phyloP scores from a whole-genome alignment of 2,797 vertebrate species.

The Hydrocynus forskahlii region DNA sequence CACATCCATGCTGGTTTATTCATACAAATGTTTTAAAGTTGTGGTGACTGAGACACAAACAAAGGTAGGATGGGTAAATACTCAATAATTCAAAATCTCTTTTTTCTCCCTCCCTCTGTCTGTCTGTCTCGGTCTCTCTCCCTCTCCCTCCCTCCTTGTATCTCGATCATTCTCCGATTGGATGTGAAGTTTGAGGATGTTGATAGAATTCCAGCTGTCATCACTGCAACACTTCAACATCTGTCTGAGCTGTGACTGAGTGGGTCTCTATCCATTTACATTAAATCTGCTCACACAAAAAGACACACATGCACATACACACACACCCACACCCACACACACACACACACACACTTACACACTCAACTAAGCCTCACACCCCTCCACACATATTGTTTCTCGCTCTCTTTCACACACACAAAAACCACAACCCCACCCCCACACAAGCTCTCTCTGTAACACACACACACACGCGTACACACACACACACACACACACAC shows the following conservation, averaged over 20 bases:
- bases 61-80: conserved; percentile 51
- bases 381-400: too few species aligned
- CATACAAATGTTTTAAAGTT: conserved; percentile 51
- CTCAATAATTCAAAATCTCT: conserved; percentile 58
- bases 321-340: neutral
- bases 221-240: conserved; percentile 46
- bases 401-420: too few species aligned
- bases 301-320: neutral
- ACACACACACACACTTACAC: conserved; percentile 8
- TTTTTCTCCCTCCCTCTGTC: conserved; percentile 21
- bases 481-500: conserved; percentile 9
- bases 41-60: conserved; percentile 32
- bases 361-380: neutral
- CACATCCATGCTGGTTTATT: conserved; percentile 39
- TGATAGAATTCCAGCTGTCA: conserved; percentile 53
- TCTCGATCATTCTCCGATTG: conserved; percentile 33
- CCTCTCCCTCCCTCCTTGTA: conserved; percentile 4
- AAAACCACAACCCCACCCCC: neutral
- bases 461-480: too few species aligned
- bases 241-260: conserved; percentile 43
- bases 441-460: neutral
- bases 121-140: neutral
- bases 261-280: conserved; percentile 32
- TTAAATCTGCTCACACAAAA: conserved; percentile 34
- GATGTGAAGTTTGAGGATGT: conserved; percentile 51